Evolutionary conservation across 2,888 invertebrate genomes (phyloP).

Genomic region (Criorhina ranunculi): DNA sequence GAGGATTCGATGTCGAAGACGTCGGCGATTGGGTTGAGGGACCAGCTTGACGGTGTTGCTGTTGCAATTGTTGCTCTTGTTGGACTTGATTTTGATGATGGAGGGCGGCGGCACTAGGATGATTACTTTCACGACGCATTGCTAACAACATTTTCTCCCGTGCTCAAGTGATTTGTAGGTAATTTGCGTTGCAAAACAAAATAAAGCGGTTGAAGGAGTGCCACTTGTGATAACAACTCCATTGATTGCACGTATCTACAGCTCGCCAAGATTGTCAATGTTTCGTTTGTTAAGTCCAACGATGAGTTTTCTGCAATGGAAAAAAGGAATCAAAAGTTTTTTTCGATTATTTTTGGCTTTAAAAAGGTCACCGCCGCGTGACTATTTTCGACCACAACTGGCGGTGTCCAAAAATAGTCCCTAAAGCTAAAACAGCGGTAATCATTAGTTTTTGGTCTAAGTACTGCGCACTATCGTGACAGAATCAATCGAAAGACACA

Average conservation of each 20-base stretch:
- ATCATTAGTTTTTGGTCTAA: conserved; percentile 14
- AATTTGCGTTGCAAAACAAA: conserved; percentile 28
- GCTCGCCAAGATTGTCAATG: conserved; percentile 5
- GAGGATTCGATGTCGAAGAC: conserved; percentile 31
- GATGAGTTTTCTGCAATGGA: conserved; percentile 30
- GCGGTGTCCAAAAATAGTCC: conserved; percentile 24
- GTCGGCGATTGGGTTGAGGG: conserved; percentile 77
- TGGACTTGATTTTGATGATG: conserved; percentile 69
- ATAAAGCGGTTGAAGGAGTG: conserved; percentile 13
- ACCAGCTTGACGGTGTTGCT: conserved; percentile 73
- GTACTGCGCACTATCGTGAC: conserved; percentile 34
- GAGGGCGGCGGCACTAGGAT: conserved; percentile 79
- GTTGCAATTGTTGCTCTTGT: conserved; percentile 45
- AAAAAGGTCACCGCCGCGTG: conserved; percentile 21
- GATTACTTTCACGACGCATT: conserved; percentile 91
- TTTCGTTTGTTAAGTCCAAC: not conserved
- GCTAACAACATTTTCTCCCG: conserved; percentile 86
- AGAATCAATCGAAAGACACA: conserved; percentile 40
- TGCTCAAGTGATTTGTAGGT: conserved; percentile 57
- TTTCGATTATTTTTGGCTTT: conserved; percentile 18
- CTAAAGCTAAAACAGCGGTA: conserved; percentile 3
- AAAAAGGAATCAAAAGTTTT: conserved; percentile 5
- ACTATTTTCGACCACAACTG: conserved; percentile 20
- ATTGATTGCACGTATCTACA: conserved; percentile 28
- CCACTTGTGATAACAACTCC: conserved; percentile 27